A percentile compares a stretch with the other conserved stretches of the same genome.
Evolutionary conservation across 2,797 vertebrate species (phyloP).

Genomic region (Mus caroli): DNA sequence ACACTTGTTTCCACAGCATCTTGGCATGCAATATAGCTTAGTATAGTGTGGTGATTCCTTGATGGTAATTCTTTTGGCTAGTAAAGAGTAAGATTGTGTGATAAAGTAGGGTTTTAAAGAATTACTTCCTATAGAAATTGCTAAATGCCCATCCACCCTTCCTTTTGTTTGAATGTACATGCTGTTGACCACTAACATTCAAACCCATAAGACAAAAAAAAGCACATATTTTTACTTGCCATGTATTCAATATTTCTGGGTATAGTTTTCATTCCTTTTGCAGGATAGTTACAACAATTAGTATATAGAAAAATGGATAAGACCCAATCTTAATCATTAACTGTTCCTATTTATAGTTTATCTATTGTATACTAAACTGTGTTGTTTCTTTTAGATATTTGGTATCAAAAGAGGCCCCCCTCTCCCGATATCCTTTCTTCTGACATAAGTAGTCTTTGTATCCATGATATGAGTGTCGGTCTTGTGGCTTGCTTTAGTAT

Average conservation of each 20-base stretch:
- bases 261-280: background rate
- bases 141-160: background rate
- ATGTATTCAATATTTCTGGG: background rate
- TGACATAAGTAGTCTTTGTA: constrained; percentile 16
- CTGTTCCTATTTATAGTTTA: constrained; percentile 44
- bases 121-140: constrained; percentile 4
- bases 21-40: background rate
- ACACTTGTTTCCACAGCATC: background rate
- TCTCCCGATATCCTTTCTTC: background rate
- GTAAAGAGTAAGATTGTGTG: background rate
- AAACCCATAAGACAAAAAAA: background rate
- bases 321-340: background rate
- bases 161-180: background rate
- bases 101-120: background rate
- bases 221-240: background rate
- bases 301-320: constrained; percentile 22
- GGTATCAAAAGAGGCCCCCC: background rate
- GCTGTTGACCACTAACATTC: background rate
- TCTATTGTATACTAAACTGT: background rate
- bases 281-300: background rate
- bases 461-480: background rate
- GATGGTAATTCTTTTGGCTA: background rate
- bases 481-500: background rate
- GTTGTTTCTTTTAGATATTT: constrained; percentile 55
- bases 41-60: background rate